These are phyloP conservation scores for Antechinus flavipes DNA, from an alignment of 2,113 vertebrate species.

Conservation along the genomic window DNA sequence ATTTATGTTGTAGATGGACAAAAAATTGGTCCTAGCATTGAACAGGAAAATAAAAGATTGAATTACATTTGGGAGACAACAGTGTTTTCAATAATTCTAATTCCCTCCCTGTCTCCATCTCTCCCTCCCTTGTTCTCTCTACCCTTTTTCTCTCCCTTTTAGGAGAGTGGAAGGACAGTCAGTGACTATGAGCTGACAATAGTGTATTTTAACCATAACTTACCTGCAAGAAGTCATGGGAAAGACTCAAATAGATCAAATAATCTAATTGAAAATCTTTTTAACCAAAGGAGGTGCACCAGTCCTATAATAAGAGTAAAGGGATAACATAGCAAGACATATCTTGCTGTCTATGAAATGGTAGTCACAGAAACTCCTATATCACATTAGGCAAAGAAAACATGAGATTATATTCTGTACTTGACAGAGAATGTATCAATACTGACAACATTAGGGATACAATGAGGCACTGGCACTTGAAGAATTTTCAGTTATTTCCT, in stretches of 20 bases:
- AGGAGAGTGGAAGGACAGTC: background rate
- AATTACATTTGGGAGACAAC: background rate
- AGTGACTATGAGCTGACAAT: background rate
- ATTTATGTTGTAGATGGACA: background rate
- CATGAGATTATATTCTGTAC: background rate
- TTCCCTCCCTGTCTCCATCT: too few species aligned
- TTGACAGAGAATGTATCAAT: background rate
- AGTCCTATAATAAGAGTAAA: background rate
- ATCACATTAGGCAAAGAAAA: background rate
- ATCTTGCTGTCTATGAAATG: background rate
- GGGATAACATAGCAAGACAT: background rate
- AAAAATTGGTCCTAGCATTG: background rate
- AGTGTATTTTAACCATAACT: background rate
- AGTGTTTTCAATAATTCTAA: background rate
- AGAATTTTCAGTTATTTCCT: background rate
- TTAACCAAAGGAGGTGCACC: background rate
- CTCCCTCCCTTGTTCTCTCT: accelerated
- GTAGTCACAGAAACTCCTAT: background rate
- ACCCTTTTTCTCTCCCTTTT: background rate
- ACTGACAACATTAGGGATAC: background rate
- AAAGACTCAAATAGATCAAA: background rate
- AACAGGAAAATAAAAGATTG: background rate
- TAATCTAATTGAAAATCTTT: background rate
- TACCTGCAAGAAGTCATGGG: background rate
- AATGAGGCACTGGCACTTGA: background rate